Evolutionary conservation across 2,888 invertebrate genomes (phyloP).

Genomic region (Eretmocerus hayati): DNA sequence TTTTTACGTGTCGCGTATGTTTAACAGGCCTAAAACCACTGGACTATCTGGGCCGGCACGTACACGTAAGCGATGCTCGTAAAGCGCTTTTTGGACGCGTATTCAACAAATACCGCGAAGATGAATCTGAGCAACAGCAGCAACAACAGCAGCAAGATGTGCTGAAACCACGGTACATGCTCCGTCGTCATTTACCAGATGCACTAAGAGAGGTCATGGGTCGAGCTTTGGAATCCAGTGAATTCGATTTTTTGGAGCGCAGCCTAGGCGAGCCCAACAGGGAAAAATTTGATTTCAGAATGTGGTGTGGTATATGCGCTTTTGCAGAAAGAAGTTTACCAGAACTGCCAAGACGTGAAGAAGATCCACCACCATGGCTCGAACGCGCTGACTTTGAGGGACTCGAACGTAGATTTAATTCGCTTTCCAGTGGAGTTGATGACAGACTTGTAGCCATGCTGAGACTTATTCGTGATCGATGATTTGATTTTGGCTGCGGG

Average conservation of each 20-base stretch:
- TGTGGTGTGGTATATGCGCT: conserved; percentile 75
- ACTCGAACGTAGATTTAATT: conserved; percentile 36
- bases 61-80: conserved; percentile 41
- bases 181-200: conserved; percentile 28
- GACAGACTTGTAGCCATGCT: conserved; percentile 31
- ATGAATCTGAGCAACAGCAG: conserved; percentile 15
- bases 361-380: conserved; percentile 55
- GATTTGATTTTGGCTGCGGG: no score
- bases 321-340: conserved; percentile 67
- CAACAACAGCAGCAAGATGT: conserved; percentile 22
- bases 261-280: conserved; percentile 47
- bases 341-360: conserved; percentile 52
- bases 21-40: conserved; percentile 61
- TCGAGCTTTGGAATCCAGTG: conserved; percentile 50
- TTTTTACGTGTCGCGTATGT: no score
- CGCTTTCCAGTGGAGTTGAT: conserved; percentile 20
- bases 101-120: conserved; percentile 34
- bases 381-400: conserved; percentile 38
- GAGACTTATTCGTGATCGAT: conserved; percentile 32
- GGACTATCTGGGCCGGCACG: conserved; percentile 63
- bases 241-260: conserved; percentile 47
- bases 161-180: conserved; percentile 29
- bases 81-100: conserved; percentile 35
- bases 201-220: conserved; percentile 58
- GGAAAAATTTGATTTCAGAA: conserved; percentile 53